phyloP scores from a whole-genome alignment of 2,888 invertebrate species.

The Stenurella melanura region DNA sequence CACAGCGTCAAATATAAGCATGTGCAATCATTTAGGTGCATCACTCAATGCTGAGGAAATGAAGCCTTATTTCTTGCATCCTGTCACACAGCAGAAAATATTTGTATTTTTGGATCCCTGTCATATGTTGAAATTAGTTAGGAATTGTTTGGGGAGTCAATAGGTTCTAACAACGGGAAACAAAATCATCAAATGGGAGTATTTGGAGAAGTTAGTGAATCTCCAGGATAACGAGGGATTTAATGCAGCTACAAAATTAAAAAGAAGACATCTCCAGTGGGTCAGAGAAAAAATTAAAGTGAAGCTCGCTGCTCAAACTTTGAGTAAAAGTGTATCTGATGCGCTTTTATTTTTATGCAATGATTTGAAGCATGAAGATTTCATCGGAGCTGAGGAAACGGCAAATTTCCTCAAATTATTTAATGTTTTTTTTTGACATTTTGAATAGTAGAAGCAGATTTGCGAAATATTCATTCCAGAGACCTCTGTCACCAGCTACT shows the following conservation, averaged over 20 bases:
- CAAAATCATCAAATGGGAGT: background rate
- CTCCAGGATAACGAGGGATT: constrained; percentile 53
- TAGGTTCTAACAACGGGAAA: no score
- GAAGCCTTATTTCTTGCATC: constrained; percentile 52
- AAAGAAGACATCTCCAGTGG: constrained; percentile 48
- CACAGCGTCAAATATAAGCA: constrained; percentile 34
- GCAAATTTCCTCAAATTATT: constrained; percentile 35
- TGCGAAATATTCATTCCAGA: constrained; percentile 34
- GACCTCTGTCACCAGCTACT: constrained; percentile 28
- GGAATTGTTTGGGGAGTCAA: background rate
- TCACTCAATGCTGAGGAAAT: constrained; percentile 14
- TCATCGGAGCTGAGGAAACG: constrained; percentile 28
- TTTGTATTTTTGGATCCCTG: constrained; percentile 55
- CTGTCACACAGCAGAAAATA: constrained; percentile 43
- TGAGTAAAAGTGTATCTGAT: constrained; percentile 43
- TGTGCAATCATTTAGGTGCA: constrained; percentile 30
- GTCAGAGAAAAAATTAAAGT: constrained; percentile 44
- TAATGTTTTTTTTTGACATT: constrained; percentile 42
- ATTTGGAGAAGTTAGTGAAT: constrained; percentile 45
- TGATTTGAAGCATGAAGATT: constrained; percentile 26
- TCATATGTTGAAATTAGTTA: constrained; percentile 18
- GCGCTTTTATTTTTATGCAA: constrained; percentile 35
- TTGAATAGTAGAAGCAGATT: constrained; percentile 33
- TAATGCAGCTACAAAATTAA: constrained; percentile 54
- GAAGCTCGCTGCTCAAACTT: no score